phyloP scores from a whole-genome alignment of 2,797 vertebrate species.

The Hozukius guyotensis region DNA sequence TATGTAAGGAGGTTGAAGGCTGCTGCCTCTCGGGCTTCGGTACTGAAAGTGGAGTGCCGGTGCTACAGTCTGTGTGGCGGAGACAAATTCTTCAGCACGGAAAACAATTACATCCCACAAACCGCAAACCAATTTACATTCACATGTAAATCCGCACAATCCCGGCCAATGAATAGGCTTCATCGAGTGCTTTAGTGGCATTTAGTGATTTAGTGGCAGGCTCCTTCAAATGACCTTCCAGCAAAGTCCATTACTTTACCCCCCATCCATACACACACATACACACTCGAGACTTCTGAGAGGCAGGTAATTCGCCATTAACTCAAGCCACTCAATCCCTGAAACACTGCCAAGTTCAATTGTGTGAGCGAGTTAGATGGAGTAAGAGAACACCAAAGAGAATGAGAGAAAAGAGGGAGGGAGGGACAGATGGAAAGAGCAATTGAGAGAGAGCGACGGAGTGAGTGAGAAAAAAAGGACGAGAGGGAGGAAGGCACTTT shows the following conservation, averaged over 20 bases:
- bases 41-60: neutral
- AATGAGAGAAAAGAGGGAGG: conserved; percentile 27
- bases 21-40: neutral
- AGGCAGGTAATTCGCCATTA: conserved; percentile 76
- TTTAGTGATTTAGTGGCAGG: conserved; percentile 62
- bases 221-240: conserved; percentile 74
- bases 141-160: conserved; percentile 54
- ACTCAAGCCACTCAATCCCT: conserved; percentile 66
- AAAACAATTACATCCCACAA: conserved; percentile 49
- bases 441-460: conserved; percentile 22
- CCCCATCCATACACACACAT: conserved; percentile 11
- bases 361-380: conserved; percentile 45
- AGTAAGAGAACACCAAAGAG: conserved; percentile 37
- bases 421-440: conserved; percentile 54
- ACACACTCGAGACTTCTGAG: conserved; percentile 42
- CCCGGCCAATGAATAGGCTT: conserved; percentile 32
- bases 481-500: conserved; percentile 26
- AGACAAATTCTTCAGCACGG: conserved; percentile 12
- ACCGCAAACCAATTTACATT: conserved; percentile 47
- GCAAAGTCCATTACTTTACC: conserved; percentile 65
- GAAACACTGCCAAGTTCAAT: conserved; percentile 72
- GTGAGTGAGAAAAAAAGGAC: conserved; percentile 6
- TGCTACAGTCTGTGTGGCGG: neutral
- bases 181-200: conserved; percentile 47
- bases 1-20: neutral